A percentile compares a stretch with the other conserved stretches of the same genome.
Conservation (phyloP, 2,113 vertebrate genomes). For the Oreochromis spilurus region DNA sequence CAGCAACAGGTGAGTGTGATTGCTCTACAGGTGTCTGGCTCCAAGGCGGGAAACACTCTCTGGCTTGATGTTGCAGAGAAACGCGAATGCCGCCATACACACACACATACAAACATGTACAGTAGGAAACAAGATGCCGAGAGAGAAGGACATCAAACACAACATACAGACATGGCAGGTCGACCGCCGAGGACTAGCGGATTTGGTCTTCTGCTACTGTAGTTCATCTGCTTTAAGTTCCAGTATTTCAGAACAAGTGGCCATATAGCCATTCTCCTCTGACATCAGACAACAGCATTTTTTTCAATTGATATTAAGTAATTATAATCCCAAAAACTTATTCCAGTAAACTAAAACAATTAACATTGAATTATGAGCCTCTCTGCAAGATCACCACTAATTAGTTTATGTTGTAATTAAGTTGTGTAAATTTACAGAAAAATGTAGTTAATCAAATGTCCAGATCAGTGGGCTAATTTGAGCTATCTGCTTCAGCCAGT, state of each 20-base stretch:
- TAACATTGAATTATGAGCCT: not conserved
- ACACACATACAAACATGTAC: not conserved
- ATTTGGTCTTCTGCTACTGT: not conserved
- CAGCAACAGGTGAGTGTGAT: not conserved
- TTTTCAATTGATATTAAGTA: not conserved
- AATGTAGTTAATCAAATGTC: not conserved
- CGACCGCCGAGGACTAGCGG: rapidly evolving
- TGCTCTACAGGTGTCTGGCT: not conserved
- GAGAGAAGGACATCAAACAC: not conserved
- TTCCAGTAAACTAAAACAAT: not conserved
- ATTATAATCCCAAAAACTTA: not conserved
- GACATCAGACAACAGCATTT: not conserved
- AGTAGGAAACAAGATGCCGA: not conserved
- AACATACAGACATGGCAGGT: not conserved
- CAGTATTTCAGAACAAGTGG: not conserved
- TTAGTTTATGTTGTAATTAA: not conserved
- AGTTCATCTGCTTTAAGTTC: not conserved
- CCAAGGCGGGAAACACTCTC: not conserved
- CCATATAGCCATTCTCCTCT: not conserved
- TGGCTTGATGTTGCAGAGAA: not conserved
- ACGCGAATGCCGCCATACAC: not conserved
- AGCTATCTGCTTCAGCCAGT: not conserved
- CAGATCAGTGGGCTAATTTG: not conserved
- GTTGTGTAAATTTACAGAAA: not conserved
- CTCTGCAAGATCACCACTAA: not conserved